Evolutionary conservation across 2,113 vertebrate genomes (phyloP).

Genomic region (Grantiella picta): DNA sequence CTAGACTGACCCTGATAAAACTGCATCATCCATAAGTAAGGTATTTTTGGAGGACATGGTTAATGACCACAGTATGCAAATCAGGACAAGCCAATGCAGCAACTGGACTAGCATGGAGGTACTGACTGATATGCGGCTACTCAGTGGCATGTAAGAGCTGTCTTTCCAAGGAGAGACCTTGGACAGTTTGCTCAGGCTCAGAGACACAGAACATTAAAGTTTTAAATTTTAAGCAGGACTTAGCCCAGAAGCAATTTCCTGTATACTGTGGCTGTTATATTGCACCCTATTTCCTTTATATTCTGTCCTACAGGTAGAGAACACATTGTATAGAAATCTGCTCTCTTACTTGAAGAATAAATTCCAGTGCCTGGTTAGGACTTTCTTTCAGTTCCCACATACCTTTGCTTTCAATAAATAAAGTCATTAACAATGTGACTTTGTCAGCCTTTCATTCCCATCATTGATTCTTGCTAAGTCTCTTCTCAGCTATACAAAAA

Average conservation of each 20-base stretch:
- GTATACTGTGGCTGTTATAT: neutral
- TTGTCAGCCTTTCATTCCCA: neutral
- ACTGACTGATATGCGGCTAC: neutral
- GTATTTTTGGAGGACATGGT: neutral
- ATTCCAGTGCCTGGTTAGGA: neutral
- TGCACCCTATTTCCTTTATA: neutral
- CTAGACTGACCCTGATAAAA: neutral
- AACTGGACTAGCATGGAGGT: neutral
- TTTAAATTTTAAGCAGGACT: neutral
- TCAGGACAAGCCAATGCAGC: neutral
- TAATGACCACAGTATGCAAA: neutral
- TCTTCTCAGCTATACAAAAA: neutral
- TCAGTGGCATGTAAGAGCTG: neutral
- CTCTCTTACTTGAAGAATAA: neutral
- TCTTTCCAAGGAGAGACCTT: neutral
- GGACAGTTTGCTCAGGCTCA: neutral
- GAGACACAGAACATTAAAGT: neutral
- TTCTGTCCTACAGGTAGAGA: neutral
- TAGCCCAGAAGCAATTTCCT: neutral
- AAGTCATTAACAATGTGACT: neutral
- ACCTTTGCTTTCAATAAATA: neutral
- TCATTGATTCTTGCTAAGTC: neutral
- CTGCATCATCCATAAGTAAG: neutral
- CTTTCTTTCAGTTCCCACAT: neutral
- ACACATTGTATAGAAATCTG: neutral